A percentile compares a stretch with the other conserved stretches of the same genome.
These are phyloP conservation scores for Drosophila tripunctata DNA, from an alignment of 2,888 invertebrate genomes.

Conservation along the genomic window DNA sequence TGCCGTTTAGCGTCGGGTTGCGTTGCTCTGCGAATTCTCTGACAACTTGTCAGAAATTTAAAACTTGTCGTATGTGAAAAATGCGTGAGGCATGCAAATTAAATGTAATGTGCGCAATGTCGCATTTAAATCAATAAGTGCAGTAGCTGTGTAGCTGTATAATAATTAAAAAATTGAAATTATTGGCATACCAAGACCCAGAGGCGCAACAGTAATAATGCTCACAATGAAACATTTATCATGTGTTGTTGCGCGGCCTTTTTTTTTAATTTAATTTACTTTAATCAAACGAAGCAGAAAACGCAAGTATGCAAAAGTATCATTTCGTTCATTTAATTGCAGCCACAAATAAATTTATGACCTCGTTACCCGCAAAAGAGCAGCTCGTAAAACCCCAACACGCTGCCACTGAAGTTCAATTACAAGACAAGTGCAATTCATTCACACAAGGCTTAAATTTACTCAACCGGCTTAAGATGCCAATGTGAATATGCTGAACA, in stretches of 20 bases:
- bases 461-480: too few relatives aligned
- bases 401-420: conserved; percentile 29
- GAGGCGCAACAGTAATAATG: conserved; percentile 8
- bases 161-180: conserved; percentile 29
- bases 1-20: conserved; percentile 45
- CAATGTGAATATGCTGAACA: background rate
- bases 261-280: conserved; percentile 67
- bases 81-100: conserved; percentile 22
- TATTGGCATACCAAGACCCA: conserved; percentile 17
- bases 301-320: conserved; percentile 14
- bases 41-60: conserved; percentile 59
- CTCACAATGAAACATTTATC: conserved; percentile 60
- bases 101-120: conserved; percentile 19
- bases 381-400: background rate
- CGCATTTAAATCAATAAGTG: conserved; percentile 51
- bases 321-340: conserved; percentile 43
- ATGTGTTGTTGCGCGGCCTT: conserved; percentile 44
- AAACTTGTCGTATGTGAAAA: conserved; percentile 41
- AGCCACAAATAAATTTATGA: conserved; percentile 47
- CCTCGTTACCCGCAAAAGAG: background rate
- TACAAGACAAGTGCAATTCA: conserved; percentile 36
- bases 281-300: too few relatives aligned
- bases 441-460: background rate
- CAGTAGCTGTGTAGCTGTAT: conserved; percentile 6
- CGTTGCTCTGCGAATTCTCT: too few relatives aligned